phyloP scores from a whole-genome alignment of 2,113 vertebrate species.

The Clarias macrocephalus region DNA sequence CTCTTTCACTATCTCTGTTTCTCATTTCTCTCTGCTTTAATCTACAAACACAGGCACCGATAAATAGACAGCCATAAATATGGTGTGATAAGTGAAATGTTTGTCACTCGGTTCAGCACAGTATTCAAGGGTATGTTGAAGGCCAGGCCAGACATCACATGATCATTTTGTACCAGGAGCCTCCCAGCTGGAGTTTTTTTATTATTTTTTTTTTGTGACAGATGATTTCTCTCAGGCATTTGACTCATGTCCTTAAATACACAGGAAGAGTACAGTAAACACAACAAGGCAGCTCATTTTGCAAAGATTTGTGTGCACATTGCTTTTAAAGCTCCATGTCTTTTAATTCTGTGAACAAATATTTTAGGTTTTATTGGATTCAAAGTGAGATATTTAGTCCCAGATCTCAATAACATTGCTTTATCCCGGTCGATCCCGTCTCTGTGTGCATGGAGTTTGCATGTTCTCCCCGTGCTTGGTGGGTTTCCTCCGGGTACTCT shows the following conservation, averaged over 20 bases:
- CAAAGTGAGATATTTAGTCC: neutral
- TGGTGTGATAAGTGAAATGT: neutral
- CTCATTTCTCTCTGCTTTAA: neutral
- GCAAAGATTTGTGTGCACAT: neutral
- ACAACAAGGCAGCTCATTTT: neutral
- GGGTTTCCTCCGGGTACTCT: too few species aligned
- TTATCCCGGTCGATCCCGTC: neutral
- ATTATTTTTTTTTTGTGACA: conserved; percentile 2
- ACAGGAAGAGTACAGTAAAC: conserved; percentile 1
- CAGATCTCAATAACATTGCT: neutral
- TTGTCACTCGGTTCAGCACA: neutral
- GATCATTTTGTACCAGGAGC: neutral
- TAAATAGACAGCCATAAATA: conserved; percentile 20
- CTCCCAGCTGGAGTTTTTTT: neutral
- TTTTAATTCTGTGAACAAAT: neutral
- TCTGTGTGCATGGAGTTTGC: too few species aligned
- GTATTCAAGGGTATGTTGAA: neutral
- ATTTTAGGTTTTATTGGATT: neutral
- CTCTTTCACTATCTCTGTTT: neutral
- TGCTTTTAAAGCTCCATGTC: neutral
- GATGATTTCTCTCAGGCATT: neutral
- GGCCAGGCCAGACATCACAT: neutral
- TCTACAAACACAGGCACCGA: neutral
- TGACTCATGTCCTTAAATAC: neutral
- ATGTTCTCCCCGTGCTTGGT: too few species aligned